These are phyloP conservation scores for Pseudopodoces humilis DNA, from an alignment of 2,113 vertebrate species.

Conservation along the genomic window DNA sequence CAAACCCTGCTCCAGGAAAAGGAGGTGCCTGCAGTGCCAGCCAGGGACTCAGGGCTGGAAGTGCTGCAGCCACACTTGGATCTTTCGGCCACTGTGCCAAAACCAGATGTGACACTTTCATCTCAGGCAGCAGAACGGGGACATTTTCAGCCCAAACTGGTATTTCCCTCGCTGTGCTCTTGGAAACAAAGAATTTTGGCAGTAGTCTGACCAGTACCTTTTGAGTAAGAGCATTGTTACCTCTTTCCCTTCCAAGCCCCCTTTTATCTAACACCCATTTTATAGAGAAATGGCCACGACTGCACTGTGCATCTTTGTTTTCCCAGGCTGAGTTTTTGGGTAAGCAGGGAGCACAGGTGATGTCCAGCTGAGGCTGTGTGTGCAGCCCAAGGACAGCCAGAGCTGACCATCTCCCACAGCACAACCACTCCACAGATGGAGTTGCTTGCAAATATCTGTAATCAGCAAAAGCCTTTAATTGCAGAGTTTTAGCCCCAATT, in stretches of 20 bases:
- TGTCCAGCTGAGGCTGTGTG: not conserved
- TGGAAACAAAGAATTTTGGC: not conserved
- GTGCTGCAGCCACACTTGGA: accelerated
- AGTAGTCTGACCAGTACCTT: not conserved
- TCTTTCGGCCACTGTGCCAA: accelerated
- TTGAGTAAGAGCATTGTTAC: not conserved
- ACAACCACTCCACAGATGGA: not conserved
- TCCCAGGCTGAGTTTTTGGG: not conserved
- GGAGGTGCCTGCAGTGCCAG: not conserved
- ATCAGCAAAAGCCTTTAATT: not conserved
- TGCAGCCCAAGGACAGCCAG: not conserved
- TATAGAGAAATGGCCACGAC: not conserved
- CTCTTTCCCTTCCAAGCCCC: not conserved
- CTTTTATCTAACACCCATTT: not conserved
- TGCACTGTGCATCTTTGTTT: accelerated
- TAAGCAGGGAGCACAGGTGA: not conserved
- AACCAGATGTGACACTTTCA: accelerated
- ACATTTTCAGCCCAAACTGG: not conserved
- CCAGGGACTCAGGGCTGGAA: not conserved
- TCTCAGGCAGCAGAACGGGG: not conserved
- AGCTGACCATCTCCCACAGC: accelerated
- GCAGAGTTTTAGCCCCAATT: not conserved
- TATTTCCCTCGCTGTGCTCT: not conserved
- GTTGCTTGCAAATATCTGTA: not conserved
- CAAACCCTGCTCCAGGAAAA: not conserved